phyloP scores from a whole-genome alignment of 2,888 invertebrate genomes.

The Blomia tropicalis region DNA sequence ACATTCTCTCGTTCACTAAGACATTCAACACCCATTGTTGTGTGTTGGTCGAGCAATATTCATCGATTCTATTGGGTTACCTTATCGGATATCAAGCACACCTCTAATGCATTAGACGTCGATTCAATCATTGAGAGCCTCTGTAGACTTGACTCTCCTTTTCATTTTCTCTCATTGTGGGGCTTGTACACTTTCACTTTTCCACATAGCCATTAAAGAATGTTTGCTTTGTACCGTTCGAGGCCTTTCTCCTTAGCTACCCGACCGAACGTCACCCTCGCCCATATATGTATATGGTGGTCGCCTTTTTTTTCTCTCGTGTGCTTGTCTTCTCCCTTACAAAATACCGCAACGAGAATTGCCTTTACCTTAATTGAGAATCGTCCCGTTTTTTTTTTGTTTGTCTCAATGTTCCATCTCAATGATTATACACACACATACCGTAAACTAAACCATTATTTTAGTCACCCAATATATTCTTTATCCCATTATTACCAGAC shows the following conservation, averaged over 20 bases:
- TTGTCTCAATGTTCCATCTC: slow-evolving; percentile 3
- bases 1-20: too few species aligned
- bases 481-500: not conserved
- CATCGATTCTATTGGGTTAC: not conserved
- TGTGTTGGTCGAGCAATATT: too few species aligned
- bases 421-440: slow-evolving; percentile 1
- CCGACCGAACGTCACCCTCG: not conserved
- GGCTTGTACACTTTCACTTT: too few species aligned
- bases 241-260: slow-evolving; percentile 6
- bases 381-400: not conserved
- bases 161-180: too few species aligned
- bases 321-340: not conserved
- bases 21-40: slow-evolving; percentile 8
- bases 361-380: not conserved
- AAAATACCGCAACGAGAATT: not conserved
- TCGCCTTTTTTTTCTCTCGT: not conserved
- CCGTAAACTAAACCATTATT: too few species aligned
- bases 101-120: too few species aligned
- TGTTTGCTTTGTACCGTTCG: slow-evolving; percentile 6
- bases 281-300: not conserved
- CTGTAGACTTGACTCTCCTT: too few species aligned
- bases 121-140: too few species aligned
- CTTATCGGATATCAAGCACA: not conserved
- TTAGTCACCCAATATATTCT: too few species aligned
- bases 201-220: too few species aligned